phyloP scores from a whole-genome alignment of 2,797 vertebrate genomes.

The Crocodylus rhombifer region DNA sequence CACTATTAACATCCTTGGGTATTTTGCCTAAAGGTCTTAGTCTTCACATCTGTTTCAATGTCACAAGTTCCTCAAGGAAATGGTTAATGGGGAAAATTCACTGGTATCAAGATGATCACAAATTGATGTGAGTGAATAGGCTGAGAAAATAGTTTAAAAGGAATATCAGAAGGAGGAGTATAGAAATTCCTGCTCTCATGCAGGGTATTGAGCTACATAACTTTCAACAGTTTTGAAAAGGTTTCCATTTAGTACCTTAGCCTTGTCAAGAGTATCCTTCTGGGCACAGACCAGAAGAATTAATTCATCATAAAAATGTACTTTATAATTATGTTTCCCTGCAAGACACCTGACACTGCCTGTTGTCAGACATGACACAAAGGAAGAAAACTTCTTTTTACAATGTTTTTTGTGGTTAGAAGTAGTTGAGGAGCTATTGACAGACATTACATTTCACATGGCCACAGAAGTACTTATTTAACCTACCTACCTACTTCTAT shows the following conservation, averaged over 20 bases:
- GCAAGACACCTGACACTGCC: background rate
- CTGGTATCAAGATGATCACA: slow-evolving; percentile 32
- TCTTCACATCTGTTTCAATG: background rate
- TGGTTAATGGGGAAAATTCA: slow-evolving; percentile 30
- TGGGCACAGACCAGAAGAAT: background rate
- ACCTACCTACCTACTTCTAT: background rate
- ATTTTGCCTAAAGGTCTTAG: slow-evolving; percentile 41
- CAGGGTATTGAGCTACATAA: background rate
- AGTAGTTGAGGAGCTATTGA: background rate
- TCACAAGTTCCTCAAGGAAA: slow-evolving; percentile 11
- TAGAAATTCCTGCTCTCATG: slow-evolving; percentile 9
- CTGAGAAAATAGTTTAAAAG: no score
- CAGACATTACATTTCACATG: background rate
- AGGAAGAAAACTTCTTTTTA: background rate
- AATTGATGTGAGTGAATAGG: background rate
- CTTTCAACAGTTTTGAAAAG: slow-evolving; percentile 4
- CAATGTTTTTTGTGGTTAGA: background rate
- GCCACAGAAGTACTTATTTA: background rate
- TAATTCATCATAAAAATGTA: background rate
- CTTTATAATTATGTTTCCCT: background rate
- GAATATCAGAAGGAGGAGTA: slow-evolving; percentile 20
- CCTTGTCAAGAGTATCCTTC: background rate
- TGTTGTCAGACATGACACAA: background rate
- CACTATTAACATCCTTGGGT: slow-evolving; percentile 15
- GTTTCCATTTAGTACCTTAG: slow-evolving; percentile 6